Percentiles rank a stretch among this genome's conserved stretches.
phyloP scores from a whole-genome alignment of 2,888 invertebrate genomes.

The Pachliopta kotzebuea region DNA sequence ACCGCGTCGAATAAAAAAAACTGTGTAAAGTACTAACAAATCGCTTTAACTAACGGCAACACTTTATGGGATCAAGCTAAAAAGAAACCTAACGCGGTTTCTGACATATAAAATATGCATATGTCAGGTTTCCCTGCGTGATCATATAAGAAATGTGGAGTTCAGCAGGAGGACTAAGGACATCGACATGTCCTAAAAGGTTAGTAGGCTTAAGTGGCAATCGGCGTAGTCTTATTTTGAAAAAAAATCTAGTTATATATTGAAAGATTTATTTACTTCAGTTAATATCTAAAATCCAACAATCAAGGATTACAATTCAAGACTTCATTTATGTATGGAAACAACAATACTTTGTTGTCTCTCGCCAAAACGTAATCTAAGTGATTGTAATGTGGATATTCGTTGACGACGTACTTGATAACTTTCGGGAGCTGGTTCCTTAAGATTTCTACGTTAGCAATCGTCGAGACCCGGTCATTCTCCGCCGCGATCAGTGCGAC shows the following conservation, averaged over 20 bases:
- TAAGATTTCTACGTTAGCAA: conserved; percentile 41
- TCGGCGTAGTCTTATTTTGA: too few species aligned
- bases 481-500: conserved; percentile 41
- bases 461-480: conserved; percentile 45
- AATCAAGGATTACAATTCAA: conserved; percentile 10
- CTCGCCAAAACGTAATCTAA: conserved; percentile 36
- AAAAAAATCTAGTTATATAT: not conserved
- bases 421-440: conserved; percentile 42
- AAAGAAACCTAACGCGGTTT: too few species aligned
- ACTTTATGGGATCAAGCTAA: too few species aligned
- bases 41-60: too few species aligned
- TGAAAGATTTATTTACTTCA: not conserved
- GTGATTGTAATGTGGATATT: conserved; percentile 40
- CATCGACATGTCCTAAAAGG: too few species aligned
- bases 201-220: too few species aligned
- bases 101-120: too few species aligned
- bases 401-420: conserved; percentile 28
- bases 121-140: too few species aligned
- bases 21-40: too few species aligned
- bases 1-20: too few species aligned
- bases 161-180: too few species aligned
- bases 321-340: conserved; percentile 17
- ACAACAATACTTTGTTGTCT: conserved; percentile 13
- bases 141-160: too few species aligned
- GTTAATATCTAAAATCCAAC: not conserved